phyloP scores from a whole-genome alignment of 2,888 invertebrate genomes.

The Keiferia lycopersicella region DNA sequence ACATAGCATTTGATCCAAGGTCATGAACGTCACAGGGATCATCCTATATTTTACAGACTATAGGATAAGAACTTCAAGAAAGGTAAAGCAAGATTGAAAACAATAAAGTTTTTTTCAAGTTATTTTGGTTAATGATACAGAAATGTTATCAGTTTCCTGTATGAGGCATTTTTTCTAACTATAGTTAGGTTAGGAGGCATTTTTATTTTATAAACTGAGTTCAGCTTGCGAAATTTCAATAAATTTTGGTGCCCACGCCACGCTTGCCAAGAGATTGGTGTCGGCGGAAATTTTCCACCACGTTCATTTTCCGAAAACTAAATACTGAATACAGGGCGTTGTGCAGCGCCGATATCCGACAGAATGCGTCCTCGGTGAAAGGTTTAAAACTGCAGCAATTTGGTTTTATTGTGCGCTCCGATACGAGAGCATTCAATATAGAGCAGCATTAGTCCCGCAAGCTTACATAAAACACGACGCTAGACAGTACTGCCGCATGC shows the following conservation, averaged over 20 bases:
- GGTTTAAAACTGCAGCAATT: slow-evolving; percentile 41
- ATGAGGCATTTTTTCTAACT: too few relatives aligned
- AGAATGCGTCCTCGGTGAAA: slow-evolving; percentile 35
- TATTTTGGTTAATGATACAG: too few relatives aligned
- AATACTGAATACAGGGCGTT: slow-evolving; percentile 11
- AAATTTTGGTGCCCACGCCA: background rate
- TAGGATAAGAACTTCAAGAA: background rate
- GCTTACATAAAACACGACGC: slow-evolving; percentile 14
- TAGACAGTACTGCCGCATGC: too few relatives aligned
- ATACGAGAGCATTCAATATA: slow-evolving; percentile 32
- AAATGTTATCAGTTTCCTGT: too few relatives aligned
- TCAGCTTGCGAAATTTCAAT: background rate
- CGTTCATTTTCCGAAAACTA: slow-evolving; percentile 7
- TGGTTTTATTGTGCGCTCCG: slow-evolving; percentile 47
- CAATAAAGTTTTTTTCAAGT: too few relatives aligned
- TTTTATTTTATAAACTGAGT: too few relatives aligned
- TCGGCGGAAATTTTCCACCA: slow-evolving; percentile 7
- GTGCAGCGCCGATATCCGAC: slow-evolving; percentile 20
- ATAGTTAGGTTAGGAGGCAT: too few relatives aligned
- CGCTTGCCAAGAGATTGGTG: slow-evolving; percentile 13
- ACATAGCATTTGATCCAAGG: too few relatives aligned
- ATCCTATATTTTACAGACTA: too few relatives aligned
- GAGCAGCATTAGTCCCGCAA: background rate
- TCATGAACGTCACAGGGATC: too few relatives aligned
- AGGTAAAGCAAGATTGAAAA: too few relatives aligned